Evolutionary conservation across 2,888 invertebrate genomes (phyloP).

Genomic region (Sarcophaga rosellei): DNA sequence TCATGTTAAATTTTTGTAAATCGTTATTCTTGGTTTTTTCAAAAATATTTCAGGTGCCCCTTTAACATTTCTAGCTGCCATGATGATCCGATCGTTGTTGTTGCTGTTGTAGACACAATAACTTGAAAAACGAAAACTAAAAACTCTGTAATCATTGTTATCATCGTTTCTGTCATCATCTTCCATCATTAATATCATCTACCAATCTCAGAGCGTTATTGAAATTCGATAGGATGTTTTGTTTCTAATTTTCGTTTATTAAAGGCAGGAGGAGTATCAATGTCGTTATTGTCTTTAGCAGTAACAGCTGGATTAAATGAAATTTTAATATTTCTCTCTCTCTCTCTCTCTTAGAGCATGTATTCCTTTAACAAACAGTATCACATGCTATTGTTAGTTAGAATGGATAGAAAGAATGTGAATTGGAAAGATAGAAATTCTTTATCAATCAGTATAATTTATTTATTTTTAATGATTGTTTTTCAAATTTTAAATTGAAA

Average conservation of each 20-base stretch:
- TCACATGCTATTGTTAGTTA: too few relatives aligned
- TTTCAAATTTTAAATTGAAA: background rate
- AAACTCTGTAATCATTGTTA: background rate
- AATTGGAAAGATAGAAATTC: background rate
- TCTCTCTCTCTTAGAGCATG: too few relatives aligned
- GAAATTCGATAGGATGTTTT: conserved; percentile 38
- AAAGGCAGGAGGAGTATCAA: conserved; percentile 17
- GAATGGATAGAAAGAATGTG: too few relatives aligned
- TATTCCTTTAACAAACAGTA: too few relatives aligned
- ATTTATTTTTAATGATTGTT: conserved; percentile 1
- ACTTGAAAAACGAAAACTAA: too few relatives aligned
- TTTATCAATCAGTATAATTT: conserved; percentile 13
- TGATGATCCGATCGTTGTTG: too few relatives aligned
- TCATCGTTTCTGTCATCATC: background rate
- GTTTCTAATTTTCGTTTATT: background rate
- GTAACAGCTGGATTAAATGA: too few relatives aligned
- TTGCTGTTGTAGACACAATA: too few relatives aligned
- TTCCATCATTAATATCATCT: too few relatives aligned
- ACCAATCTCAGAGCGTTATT: conserved; percentile 32
- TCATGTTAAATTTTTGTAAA: conserved; percentile 38
- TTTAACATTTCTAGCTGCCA: too few relatives aligned
- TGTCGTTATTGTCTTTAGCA: background rate
- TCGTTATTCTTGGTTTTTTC: background rate
- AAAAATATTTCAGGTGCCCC: too few relatives aligned
- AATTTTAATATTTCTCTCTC: too few relatives aligned